Percentiles rank a stretch among this genome's conserved stretches.
These are phyloP conservation scores for Sarcophaga caerulescens DNA, from an alignment of 2,888 invertebrate species.

Conservation along the genomic window DNA sequence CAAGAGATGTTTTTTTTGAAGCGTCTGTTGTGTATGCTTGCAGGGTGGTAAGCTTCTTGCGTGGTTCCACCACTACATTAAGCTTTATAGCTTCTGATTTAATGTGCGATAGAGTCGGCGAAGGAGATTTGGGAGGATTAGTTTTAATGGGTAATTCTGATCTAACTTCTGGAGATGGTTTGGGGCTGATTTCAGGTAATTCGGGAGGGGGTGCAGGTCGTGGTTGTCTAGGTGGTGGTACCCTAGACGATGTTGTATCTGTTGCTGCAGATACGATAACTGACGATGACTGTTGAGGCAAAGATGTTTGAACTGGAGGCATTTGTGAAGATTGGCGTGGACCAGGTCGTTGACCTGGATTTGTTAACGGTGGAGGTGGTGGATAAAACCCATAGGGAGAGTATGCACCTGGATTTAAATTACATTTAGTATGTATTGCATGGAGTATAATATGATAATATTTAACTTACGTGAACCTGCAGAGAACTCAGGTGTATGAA, in stretches of 20 bases:
- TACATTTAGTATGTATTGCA: background rate
- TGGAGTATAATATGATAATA: background rate
- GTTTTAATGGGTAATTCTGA: constrained; percentile 61
- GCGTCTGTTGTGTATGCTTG: constrained; percentile 75
- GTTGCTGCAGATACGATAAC: constrained; percentile 74
- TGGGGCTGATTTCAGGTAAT: constrained; percentile 34
- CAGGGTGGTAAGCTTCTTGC: constrained; percentile 78
- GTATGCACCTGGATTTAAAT: constrained; percentile 70
- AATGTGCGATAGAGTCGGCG: constrained; percentile 69
- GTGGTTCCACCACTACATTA: constrained; percentile 62
- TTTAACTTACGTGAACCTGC: constrained; percentile 76
- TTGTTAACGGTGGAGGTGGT: constrained; percentile 76
- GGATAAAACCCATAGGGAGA: constrained; percentile 79
- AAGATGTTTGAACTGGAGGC: constrained; percentile 26
- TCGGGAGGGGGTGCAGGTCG: constrained; percentile 29
- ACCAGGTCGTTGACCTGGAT: constrained; percentile 70
- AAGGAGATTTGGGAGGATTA: constrained; percentile 70
- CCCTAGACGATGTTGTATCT: constrained; percentile 69
- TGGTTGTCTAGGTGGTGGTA: constrained; percentile 51
- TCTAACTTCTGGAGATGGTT: constrained; percentile 66
- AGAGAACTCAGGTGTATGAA: constrained; percentile 74
- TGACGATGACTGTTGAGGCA: constrained; percentile 70
- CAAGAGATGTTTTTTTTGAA: constrained; percentile 74
- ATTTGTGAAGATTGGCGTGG: constrained; percentile 57
- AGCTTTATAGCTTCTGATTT: constrained; percentile 11